A percentile compares a stretch with the other conserved stretches of the same genome.
Evolutionary conservation across 2,888 invertebrate genomes (phyloP).

Genomic region (Allolobophora icterica): DNA sequence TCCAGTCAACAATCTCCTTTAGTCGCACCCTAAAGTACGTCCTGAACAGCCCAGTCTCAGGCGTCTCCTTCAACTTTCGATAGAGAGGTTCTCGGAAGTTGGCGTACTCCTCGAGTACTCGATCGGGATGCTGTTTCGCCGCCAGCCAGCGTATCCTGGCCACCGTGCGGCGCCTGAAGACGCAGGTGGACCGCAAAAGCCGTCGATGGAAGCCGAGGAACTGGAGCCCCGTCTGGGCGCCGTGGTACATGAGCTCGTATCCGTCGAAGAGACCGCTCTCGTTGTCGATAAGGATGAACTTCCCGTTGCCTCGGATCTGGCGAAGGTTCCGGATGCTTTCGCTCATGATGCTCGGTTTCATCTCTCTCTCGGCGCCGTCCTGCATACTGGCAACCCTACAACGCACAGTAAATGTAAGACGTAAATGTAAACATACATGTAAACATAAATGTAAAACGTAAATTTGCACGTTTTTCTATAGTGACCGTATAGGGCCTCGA

Average conservation of each 20-base stretch:
- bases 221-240: constrained; percentile 33
- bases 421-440: too few relatives aligned
- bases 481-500: too few relatives aligned
- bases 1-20: constrained; percentile 52
- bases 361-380: constrained; percentile 63
- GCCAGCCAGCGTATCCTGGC: constrained; percentile 48
- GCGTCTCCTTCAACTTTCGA: constrained; percentile 44
- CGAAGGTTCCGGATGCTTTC: constrained; percentile 64
- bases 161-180: constrained; percentile 58
- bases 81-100: constrained; percentile 52
- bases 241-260: constrained; percentile 60
- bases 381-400: constrained; percentile 66
- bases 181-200: constrained; percentile 60
- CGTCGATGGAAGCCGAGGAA: constrained; percentile 59
- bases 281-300: constrained; percentile 66
- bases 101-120: constrained; percentile 49
- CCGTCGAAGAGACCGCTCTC: constrained; percentile 65
- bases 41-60: constrained; percentile 44
- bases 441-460: too few relatives aligned
- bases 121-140: constrained; percentile 43
- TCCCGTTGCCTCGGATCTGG: constrained; percentile 54
- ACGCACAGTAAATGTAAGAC: too few relatives aligned
- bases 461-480: too few relatives aligned
- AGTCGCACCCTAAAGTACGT: constrained; percentile 51
- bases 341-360: constrained; percentile 57